Evolutionary conservation across 1,140 invertebrate genomes (phyloP), one percentile per base, ranked within the genome.

Genomic region (Cardiocondyla obscurior): DNA sequence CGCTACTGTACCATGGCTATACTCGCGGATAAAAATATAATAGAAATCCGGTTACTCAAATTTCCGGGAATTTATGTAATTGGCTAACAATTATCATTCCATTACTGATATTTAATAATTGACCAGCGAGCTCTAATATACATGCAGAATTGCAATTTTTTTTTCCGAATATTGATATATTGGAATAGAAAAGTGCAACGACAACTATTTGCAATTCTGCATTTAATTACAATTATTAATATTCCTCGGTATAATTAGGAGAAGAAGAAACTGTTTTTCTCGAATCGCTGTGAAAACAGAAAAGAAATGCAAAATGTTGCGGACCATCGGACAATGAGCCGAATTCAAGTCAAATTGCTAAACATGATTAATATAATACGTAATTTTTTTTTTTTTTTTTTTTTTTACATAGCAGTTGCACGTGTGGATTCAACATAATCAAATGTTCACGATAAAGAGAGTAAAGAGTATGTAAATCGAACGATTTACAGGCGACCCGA

Each of bases 401-500:
- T 22, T 19, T 62, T 49, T 12, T 8, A 0, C 33, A 16, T 36
- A 5, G 1, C 22, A 2, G 33, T 62, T 62, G 28, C 39, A 76
- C 58, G 42, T 64, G 28, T 22, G 30, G 42, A 39, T 51, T 10
- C 4, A 64, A 4, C 16, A 7, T 58, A 46, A 64, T 46, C 14
- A 46, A 62, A 30, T 6, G 44, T 55, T 25, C 49, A 51, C 8
- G 60, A 83, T 86, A 83, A 55, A 73, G 22, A 25, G 53, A 42
- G 55, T 33, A 73, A n/a, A 25, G 53, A 42, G 55, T 33, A 74
- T 85, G 84, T 89, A 90, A 91, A 90, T 87, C 89, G 86, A 33
- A 69, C 81, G n/a, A n/a, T 16, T 65, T 85, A 84, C 89, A 42
- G 44, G 65, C 89, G 91, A 92, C 89, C 87, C 90, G 58, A 42